Conservation (phyloP, 2,797 vertebrate species). For the Monodelphis domestica region DNA sequence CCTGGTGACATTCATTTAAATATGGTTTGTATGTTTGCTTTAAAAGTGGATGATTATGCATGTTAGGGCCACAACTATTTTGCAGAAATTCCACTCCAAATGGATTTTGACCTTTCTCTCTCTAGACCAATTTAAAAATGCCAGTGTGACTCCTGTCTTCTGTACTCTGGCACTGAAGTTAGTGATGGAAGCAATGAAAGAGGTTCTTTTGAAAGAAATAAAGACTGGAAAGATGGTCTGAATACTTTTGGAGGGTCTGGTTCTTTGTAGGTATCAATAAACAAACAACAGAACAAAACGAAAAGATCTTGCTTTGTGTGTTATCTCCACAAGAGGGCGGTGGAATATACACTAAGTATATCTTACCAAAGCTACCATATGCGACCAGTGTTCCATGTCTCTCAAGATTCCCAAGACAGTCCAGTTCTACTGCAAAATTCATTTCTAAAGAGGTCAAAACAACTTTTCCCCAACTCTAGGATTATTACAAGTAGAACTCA, state of each 20-base stretch:
- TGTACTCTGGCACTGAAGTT: conserved; percentile 36
- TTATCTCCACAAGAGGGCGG: conserved; percentile 60
- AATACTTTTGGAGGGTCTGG: not conserved
- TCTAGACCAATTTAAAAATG: conserved; percentile 41
- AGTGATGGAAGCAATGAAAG: conserved; percentile 43
- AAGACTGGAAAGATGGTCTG: conserved; percentile 16
- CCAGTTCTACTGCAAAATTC: not conserved
- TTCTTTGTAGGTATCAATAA: not conserved
- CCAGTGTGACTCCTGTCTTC: conserved; percentile 22
- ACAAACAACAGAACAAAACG: not conserved
- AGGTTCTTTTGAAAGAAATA: conserved; percentile 27
- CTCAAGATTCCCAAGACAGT: not conserved
- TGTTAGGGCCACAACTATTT: not conserved
- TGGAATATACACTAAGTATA: not conserved
- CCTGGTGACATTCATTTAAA: conserved; percentile 62
- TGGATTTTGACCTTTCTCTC: conserved; percentile 18
- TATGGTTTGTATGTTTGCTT: conserved; percentile 36
- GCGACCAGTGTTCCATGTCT: not conserved
- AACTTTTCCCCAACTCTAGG: conserved; percentile 4
- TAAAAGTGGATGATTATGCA: conserved; percentile 30
- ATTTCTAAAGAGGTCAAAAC: conserved; percentile 25
- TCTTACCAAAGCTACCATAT: rapidly evolving
- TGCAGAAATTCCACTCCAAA: conserved; percentile 13
- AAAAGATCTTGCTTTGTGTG: not conserved
- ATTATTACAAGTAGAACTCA: not conserved